Base-by-base conservation (phyloP, 2,797 vertebrate species). In the Xenops minutus region DNA sequence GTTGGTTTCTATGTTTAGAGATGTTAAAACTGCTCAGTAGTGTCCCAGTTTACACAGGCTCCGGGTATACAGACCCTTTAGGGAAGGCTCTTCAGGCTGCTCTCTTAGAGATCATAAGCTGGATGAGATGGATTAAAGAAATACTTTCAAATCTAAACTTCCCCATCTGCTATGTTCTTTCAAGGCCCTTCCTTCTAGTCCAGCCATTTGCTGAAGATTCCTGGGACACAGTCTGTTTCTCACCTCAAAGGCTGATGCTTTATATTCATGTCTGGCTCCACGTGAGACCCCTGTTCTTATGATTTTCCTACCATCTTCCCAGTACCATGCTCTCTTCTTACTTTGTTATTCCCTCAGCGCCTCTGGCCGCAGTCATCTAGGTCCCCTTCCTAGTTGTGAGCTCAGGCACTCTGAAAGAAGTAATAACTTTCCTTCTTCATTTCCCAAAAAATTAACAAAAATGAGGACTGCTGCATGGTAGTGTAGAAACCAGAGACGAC, bases 391-490 rank as follows among this genome's bases (percentile, higher is more conserved):
- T 43, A 21, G 12, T 44, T 80, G 36, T 62, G 15, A 85, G 21
- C 9, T 51, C 32, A 72, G 23, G 9, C 11, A 58, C 30, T 52
- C 54, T 56, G 37, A 85, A 80, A 67, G 18, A 72, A 67, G 23
- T 19, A 5, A 30, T 72, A 62, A 29, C 6, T 76, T 66, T 22
- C 24, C 18, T 81, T 81, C 27, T 91, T 88, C 4, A 7, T 0
- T 8, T 5, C 14, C 2, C 3, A 15, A 10, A 63, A 90, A 36
- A 48, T 39, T 39, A 24, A 30, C 23, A 63, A 67, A 91, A 80
- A 22, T 0, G 18, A 48, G 48, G 61, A 55, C 4, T 1, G 1
- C n/a, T 55, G 10, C 10, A 68, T 27, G 5, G 7, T 10, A 54
- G 7, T 27, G 17, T 64, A 77, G 29, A 58, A 64, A 64, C 58